Base-by-base conservation (phyloP, 2,797 vertebrate species). In the Benthosema pterotum region DNA sequence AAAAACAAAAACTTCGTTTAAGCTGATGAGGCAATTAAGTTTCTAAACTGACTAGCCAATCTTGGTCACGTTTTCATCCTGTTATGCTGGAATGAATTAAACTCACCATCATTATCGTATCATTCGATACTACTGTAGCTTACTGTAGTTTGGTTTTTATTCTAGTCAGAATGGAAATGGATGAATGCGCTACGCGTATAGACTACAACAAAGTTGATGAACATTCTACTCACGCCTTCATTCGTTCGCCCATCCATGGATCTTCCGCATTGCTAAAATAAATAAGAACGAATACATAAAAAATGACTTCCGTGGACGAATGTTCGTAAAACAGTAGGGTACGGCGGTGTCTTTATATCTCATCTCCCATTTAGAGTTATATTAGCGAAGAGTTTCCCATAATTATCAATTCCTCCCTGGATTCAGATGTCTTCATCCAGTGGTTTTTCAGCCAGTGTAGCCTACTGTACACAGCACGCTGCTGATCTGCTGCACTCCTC, bases 221-320 rank as follows among this genome's bases (percentile, higher is more conserved):
- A 17, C 14, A 15, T 62, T 22, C 0, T 80, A 90, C 89, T 91
- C 85, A 38, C 32, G 87, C 88, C 87, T 90, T 61, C 77, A 71
- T 79, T 68, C 65, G 74, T 65, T 74, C 61, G 81, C 18, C 38
- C 63, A 77, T 82, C 82, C 72, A 69, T 69, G 79, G 62, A 75
- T 82, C 76, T 42, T 83, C 80, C 68, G 75, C 87, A 89, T 90
- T 16, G 75, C 87, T 70, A 67, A 53, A 61, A 75, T 22, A 59
- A 75, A 80, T 49, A 62, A 54, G 32, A 38, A 38, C 11, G 0
- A 38, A 38, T 9, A 9, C 1, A 32, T 32, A 32, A 32, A 51
- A 19, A 48, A 52, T 18, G 25, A 49, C 13, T 13, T 11, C 42
- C 46, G 15, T 22, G 19, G 13, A 11, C 2, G 12, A 28, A n/a